Evolutionary conservation across 2,113 vertebrate species (phyloP).

Genomic region (Psammodynastes pulverulentus): DNA sequence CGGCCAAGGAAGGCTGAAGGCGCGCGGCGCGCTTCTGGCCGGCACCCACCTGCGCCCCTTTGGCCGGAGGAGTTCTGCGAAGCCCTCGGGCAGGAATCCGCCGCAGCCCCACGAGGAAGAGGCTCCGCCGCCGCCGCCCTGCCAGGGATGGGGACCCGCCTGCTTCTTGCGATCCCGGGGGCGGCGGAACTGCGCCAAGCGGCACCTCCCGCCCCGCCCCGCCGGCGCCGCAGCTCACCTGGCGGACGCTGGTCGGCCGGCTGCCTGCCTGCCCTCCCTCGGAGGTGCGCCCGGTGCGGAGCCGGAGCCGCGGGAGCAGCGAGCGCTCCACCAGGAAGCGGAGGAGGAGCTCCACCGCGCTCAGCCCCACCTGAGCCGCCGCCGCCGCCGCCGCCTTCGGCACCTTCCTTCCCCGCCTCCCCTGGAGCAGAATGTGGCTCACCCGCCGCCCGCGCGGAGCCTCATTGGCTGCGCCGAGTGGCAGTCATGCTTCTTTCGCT

Average conservation of each 20-base stretch:
- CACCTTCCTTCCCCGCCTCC: background rate
- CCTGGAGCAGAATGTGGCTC: background rate
- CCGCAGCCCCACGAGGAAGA: background rate
- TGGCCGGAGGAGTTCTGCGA: background rate
- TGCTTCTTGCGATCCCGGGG: background rate
- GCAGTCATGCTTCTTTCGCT: background rate
- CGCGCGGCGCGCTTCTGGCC: background rate
- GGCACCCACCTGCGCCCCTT: background rate
- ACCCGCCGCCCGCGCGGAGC: background rate
- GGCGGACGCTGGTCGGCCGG: background rate
- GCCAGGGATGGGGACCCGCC: too few relatives aligned
- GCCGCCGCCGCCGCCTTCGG: background rate
- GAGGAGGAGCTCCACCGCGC: background rate
- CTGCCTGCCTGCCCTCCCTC: background rate
- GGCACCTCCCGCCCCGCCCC: background rate
- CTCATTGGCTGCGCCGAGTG: background rate
- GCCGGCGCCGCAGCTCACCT: background rate
- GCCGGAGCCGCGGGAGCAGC: background rate
- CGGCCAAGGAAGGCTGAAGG: background rate
- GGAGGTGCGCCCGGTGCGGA: background rate
- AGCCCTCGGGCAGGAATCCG: background rate
- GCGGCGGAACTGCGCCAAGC: background rate
- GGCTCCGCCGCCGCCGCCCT: background rate
- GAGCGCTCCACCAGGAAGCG: background rate
- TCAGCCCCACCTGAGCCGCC: background rate